phyloP scores from a whole-genome alignment of 1,140 invertebrate species.

The Orius insidiosus region DNA sequence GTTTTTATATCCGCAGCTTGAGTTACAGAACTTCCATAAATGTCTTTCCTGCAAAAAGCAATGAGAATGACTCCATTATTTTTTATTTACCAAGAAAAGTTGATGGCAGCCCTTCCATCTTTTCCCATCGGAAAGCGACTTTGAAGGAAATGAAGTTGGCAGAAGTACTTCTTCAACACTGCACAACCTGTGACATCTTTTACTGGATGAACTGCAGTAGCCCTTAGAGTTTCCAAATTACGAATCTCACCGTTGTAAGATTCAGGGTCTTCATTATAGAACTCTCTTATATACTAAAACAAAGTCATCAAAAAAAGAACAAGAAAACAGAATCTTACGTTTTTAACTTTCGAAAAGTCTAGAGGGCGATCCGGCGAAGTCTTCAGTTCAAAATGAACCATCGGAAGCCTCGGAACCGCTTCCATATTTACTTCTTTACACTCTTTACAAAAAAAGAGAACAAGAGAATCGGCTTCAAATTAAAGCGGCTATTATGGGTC shows the following conservation, averaged over 20 bases:
- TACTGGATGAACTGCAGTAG: conserved; percentile 60
- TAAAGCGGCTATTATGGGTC: no score
- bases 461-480: no score
- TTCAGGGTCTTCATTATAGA: conserved; percentile 86
- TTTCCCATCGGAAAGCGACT: conserved; percentile 83
- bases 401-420: conserved; percentile 79
- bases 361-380: conserved; percentile 46
- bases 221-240: conserved; percentile 68
- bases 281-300: conserved; percentile 76
- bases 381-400: conserved; percentile 79
- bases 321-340: conserved; percentile 39
- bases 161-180: conserved; percentile 82
- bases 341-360: conserved; percentile 69
- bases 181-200: conserved; percentile 65
- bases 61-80: no score
- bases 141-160: conserved; percentile 80
- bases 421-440: conserved; percentile 68
- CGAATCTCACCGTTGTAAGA: conserved; percentile 75
- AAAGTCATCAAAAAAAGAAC: no score
- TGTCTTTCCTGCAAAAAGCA: conserved; percentile 50
- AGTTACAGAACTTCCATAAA: conserved; percentile 60
- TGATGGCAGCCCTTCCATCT: conserved; percentile 52
- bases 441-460: no score
- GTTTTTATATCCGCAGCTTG: conserved; percentile 68
- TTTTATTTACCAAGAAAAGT: conserved; percentile 62